phyloP scores from a whole-genome alignment of 1,140 invertebrate genomes.

The Solenopsis fugax region DNA sequence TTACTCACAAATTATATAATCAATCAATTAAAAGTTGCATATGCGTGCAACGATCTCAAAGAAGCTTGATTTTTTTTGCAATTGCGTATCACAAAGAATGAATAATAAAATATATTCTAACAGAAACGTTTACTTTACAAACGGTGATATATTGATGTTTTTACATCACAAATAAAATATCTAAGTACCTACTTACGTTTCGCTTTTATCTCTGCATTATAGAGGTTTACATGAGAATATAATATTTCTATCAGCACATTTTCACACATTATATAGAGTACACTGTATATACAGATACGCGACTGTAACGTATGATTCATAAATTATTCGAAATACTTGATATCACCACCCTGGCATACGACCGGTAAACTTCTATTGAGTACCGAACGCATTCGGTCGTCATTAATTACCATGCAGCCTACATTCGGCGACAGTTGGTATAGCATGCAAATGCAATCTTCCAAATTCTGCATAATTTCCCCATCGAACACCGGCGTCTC shows the following conservation, averaged over 20 bases:
- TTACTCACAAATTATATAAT: background rate
- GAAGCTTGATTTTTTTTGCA: background rate
- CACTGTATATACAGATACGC: constrained; percentile 29
- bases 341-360: constrained; percentile 71
- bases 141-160: constrained; percentile 39
- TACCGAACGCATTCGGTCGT: constrained; percentile 77
- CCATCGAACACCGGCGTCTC: constrained; percentile 82
- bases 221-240: constrained; percentile 61
- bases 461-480: constrained; percentile 80
- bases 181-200: constrained; percentile 41
- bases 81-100: background rate
- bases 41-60: background rate
- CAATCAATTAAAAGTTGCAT: background rate
- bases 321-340: constrained; percentile 78
- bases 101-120: constrained; percentile 19
- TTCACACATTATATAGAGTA: constrained; percentile 26
- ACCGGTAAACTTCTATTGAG: constrained; percentile 72
- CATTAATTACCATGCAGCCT: constrained; percentile 78
- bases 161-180: constrained; percentile 63
- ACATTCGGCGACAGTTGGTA: constrained; percentile 80
- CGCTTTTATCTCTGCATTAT: constrained; percentile 39
- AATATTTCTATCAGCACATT: constrained; percentile 35
- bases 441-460: constrained; percentile 82
- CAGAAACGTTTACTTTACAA: constrained; percentile 17
- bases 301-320: background rate